Base-by-base conservation (phyloP, 2,113 vertebrate genomes). In the Epinephelus fuscoguttatus region DNA sequence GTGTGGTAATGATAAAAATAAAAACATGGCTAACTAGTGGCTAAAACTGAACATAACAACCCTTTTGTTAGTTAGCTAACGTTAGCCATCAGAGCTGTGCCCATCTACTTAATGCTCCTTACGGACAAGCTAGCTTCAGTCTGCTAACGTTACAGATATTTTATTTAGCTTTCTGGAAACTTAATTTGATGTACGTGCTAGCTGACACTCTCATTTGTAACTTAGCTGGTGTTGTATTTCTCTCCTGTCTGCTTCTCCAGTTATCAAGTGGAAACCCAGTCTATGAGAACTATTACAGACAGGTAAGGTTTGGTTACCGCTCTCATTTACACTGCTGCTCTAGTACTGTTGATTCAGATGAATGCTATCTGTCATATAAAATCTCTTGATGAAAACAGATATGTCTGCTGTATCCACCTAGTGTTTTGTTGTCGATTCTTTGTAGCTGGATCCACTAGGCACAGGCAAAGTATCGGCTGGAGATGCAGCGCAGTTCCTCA, bases 401-500 rank as follows among this genome's bases (percentile, higher is more conserved):
- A 9, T 50, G 30, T 53, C 8, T 57, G 27, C n/a, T 57, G 9
- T 64, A 5, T 21, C 4, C 33, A 49, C 7, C 37, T 3, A 7
- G 4, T 42, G 19, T 25, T 55, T 37, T 75, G 2, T 33, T 19
- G 4, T 19, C 42, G 6, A n/a, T 63, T 87, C 47, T 67, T 69
- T 64, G 37, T 84, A 99, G 98, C 96, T 99, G 42, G 98, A 99
- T 90, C 98, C 97, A 12, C 74, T 94, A 4, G 95, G 97, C 73
- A 96, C 96, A 0, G 98, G 98, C 11, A 97, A 94, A 91, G 94
- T 99, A 50, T 97, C 96, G 37, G 97, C 98, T 19, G 95, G 88
- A 1, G 98, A 99, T 92, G 98, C 98, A 4, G 98, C 98, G 0
- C 95, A 98, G 66, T 99, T 99, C 80, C 96, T 99, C 40, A 99